Percentiles rank a stretch among this genome's conserved stretches.
Conservation (phyloP, 2,888 invertebrate genomes). For the Noctua janthina region DNA sequence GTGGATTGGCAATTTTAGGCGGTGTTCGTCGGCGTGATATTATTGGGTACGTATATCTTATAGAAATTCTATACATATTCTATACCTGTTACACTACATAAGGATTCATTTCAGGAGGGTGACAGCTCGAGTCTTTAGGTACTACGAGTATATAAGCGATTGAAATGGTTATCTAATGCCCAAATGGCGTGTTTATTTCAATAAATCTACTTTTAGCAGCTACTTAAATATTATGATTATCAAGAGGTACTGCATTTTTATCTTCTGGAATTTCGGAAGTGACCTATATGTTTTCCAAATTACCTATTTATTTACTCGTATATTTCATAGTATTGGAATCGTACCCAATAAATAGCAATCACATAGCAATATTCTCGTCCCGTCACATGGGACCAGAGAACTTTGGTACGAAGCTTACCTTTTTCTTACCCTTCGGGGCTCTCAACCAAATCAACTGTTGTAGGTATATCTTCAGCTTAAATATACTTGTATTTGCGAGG, state of each 20-base stretch:
- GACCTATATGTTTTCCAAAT: background rate
- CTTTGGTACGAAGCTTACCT: constrained; percentile 20
- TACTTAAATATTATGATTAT: background rate
- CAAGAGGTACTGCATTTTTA: background rate
- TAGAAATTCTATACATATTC: background rate
- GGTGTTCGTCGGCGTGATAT: constrained; percentile 18
- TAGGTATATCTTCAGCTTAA: constrained; percentile 1
- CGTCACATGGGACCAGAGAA: constrained; percentile 46
- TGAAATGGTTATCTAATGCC: background rate
- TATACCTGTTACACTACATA: background rate
- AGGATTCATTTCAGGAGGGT: background rate
- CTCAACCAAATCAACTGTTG: constrained; percentile 23
- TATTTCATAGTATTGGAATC: constrained; percentile 8
- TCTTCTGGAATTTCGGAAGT: background rate
- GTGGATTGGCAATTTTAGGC: constrained; percentile 47
- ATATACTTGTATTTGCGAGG: constrained; percentile 27
- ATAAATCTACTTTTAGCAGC: background rate
- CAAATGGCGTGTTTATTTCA: background rate
- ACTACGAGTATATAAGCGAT: background rate
- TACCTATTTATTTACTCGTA: background rate
- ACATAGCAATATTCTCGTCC: constrained; percentile 45
- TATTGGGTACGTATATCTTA: constrained; percentile 12
- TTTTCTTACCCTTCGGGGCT: constrained; percentile 40
- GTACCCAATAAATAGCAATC: constrained; percentile 39
- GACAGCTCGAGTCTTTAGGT: background rate